A percentile compares a stretch with the other conserved stretches of the same genome.
Evolutionary conservation across 2,888 invertebrate genomes (phyloP).

Genomic region (Eupithecia subumbrata): DNA sequence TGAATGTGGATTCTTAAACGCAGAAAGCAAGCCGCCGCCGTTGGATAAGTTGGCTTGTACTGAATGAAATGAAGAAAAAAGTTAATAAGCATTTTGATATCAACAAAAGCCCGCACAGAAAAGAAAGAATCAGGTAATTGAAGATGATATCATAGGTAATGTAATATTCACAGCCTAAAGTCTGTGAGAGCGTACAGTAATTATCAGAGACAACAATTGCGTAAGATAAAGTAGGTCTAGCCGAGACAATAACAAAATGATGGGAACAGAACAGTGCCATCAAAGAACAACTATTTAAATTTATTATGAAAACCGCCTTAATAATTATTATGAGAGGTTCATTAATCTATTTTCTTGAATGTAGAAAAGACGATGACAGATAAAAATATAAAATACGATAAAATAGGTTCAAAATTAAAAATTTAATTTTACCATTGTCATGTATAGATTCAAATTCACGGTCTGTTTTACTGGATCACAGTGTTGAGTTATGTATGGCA

Average conservation of each 20-base stretch:
- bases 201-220: slow-evolving; percentile 43
- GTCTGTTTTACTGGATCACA: not conserved
- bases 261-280: slow-evolving; percentile 54
- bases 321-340: slow-evolving; percentile 48
- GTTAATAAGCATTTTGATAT: not conserved
- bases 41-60: too few species aligned
- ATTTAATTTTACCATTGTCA: not conserved
- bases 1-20: too few species aligned
- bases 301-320: slow-evolving; percentile 52
- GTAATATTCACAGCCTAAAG: not conserved
- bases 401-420: not conserved
- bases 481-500: not conserved
- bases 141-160: not conserved
- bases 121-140: not conserved
- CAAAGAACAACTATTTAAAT: slow-evolving; percentile 29
- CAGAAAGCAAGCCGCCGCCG: too few species aligned
- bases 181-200: slow-evolving; percentile 7
- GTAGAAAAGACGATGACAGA: not conserved
- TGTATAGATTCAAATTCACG: not conserved
- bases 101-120: not conserved
- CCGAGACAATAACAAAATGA: slow-evolving; percentile 55
- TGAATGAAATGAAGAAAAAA: not conserved
- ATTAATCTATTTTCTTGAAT: slow-evolving; percentile 11
- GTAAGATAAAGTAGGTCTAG: slow-evolving; percentile 47
- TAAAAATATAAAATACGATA: not conserved